Base-by-base conservation (phyloP, 2,888 invertebrate genomes). In the Drosophila anomelani region DNA sequence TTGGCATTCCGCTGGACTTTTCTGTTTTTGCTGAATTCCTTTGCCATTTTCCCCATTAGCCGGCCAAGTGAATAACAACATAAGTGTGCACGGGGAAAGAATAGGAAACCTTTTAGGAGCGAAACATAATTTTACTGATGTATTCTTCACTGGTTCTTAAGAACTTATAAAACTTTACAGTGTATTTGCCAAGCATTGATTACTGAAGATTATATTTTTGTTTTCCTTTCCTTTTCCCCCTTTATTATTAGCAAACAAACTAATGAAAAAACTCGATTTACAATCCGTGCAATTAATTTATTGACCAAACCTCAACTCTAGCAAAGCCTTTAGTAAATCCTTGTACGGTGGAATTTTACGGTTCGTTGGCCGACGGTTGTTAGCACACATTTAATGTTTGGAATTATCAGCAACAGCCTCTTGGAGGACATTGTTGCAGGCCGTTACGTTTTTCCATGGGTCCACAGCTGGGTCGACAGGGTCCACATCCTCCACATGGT, bases 11-110 rank as follows among this genome's bases (percentile, higher is more conserved):
- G n/a, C 12, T 46, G 20, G 47, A 17, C 29, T 20, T 12, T 10
- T 20, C 29, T 39, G 36, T 44, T 49, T 51, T 58, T 60, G 7
- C 39, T n/a, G 38, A 47, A 54, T 53, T 54, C 26, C 49, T 44
- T 46, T 57, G 46, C 23, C 49, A 63, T 67, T 75, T 46, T 2
- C 39, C 72, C 72, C 61, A 61, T 54, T 43, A 49, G 46, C 43
- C 46, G 9, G 44, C 20, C 20, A 26, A 41, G 57, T n/a, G 38
- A 54, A 73, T 23, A 55, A 51, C 32, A 69, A 46, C 15, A 49
- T 43, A 66, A 61, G 36, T 39, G 38, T 23, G 13, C 51, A 51
- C 34, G 9, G 51, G 0, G 9, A 20, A 51, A 51, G 15, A 1
- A 0, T 20, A 5, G 49, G 9, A 34, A 5, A 26, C 4, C 26